Base-by-base conservation (phyloP, 2,888 invertebrate species). In the Sphaerophoria rueppellii region DNA sequence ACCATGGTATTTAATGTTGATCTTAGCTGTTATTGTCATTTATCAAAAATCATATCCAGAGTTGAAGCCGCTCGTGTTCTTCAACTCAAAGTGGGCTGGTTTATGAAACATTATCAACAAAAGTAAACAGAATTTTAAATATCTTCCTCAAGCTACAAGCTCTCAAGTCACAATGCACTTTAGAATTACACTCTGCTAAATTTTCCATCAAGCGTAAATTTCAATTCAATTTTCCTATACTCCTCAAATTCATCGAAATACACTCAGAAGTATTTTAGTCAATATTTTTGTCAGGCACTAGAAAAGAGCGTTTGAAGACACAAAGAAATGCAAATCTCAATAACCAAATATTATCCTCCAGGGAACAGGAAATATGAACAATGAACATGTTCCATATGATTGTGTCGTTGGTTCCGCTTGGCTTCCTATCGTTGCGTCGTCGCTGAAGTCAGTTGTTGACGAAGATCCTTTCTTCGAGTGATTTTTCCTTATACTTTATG, bases 361-460 rank as follows among this genome's bases (percentile, higher is more conserved):
- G 54, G 52, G 67, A 67, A 43, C 67, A 67, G 54, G 67, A 67
- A 67, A 67, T 67, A 67, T 67, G 67, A 67, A 67, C 67, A 67
- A 67, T 67, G 67, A 67, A 67, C 67, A 67, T 40, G 67, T 67
- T 24, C 54, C 40, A 52, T 67, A 67, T 67, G 67, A 67, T 67
- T 67, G 67, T 67, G 67, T 40, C 67, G 54, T 67, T 67, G 40
- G 40, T 67, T 24, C 32, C 54, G 54, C 52, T 67, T 54, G 54
- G 67, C 54, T 67, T 54, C 67, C 12, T 16, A 14, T 37, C n/a
- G 14, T 35, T 11, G 14, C 16, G 16, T 16, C 24, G 24, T 24
- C 24, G 24, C 2, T n/a, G n/a, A n/a, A 50, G 40, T 40, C 40
- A 43, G 24, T 43, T 11, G 43, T 43, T 9, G 6, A 40, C 40